These are phyloP conservation scores for Anguilla rostrata DNA, from an alignment of 2,113 vertebrate genomes.

Conservation along the genomic window DNA sequence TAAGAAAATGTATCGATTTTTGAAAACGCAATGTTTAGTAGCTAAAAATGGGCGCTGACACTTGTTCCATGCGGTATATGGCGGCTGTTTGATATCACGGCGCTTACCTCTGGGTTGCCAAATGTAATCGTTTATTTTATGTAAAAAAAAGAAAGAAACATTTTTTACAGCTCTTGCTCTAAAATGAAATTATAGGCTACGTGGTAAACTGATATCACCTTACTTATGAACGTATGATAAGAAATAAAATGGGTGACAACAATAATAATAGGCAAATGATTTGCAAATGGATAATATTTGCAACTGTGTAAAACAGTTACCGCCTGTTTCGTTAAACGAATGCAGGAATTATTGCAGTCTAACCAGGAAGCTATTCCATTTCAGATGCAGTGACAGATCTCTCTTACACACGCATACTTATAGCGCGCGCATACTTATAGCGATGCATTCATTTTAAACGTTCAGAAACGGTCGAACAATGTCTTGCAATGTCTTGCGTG, in stretches of 20 bases:
- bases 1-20: not conserved
- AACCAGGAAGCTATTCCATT: not conserved
- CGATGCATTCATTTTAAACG: not conserved
- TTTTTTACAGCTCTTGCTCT: not conserved
- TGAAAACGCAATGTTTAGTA: not conserved
- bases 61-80: not conserved
- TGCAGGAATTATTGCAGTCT: not conserved
- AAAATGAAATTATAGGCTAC: not conserved
- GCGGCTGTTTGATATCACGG: not conserved
- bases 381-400: not conserved
- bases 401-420: not conserved
- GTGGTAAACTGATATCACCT: not conserved
- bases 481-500: not conserved
- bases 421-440: not conserved
- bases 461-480: not conserved
- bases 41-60: not conserved
- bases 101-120: not conserved
- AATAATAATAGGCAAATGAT: not conserved
- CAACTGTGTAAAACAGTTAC: not conserved
- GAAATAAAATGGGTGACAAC: not conserved
- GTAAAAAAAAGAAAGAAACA: not conserved
- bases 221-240: not conserved
- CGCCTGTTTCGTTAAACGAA: not conserved
- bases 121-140: not conserved
- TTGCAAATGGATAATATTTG: not conserved